Base-by-base conservation (phyloP, 2,888 invertebrate species). In the Papilio protenor region DNA sequence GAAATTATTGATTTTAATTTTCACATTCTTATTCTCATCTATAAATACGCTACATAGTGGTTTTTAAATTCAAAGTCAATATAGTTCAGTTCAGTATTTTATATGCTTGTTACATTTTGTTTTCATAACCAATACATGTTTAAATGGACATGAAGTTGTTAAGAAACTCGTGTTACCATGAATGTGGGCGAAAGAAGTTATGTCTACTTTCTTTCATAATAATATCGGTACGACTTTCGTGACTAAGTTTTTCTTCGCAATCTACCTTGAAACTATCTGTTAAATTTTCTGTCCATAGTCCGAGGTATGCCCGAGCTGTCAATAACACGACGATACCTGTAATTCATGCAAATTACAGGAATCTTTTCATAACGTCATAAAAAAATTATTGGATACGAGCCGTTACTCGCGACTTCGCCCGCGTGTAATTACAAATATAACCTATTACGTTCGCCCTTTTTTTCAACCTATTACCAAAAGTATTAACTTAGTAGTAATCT, bases 151-250 rank as follows among this genome's bases (percentile, higher is more conserved):
- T 10, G 2, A 27, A 61, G 66, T 66, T 66, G 40, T n/a, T 40
- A 66, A 33, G 40, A 66, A 40, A 66, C 66, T 66, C 33, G 66
- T 64, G n/a, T 66, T 66, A 40, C 66, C 66, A n/a, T 40, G 18
- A 11, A 40, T 1, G 64, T 27, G 18, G 33, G 6, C 11, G 40
- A 66, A 66, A 59, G 57, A 59, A 66, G 40, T 66, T 33, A 40
- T 64, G 11, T 66, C 66, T 18, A 40, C 66, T 66, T 66, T 40
- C 66, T 66, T 40, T 66, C 11, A 40, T 66, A 64, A 64, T 18
- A 64, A 33, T 33, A 18, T 64, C 61, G 4, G 10, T 33, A 64
- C 64, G 18, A 33, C 64, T 64, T 27, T 40, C 66, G 23, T n/a
- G n/a, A 0, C 33, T 66, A 61, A 61, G 4, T 61, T 66, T 40